Evolutionary conservation across 2,888 invertebrate genomes (phyloP).

Genomic region (Lepidonotus clava): DNA sequence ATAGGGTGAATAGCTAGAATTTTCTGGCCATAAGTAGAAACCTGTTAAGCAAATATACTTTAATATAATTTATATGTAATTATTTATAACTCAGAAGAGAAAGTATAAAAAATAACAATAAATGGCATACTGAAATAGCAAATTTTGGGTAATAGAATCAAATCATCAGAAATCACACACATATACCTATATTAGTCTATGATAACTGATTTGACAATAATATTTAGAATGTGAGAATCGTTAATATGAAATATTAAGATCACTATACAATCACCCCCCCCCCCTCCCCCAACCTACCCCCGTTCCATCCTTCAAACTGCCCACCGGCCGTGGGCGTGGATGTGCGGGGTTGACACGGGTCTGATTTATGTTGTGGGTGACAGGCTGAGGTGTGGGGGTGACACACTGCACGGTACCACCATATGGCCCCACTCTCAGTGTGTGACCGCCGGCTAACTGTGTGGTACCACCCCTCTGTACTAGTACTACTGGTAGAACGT

Average conservation of each 20-base stretch:
- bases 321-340: neutral
- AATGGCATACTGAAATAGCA: no score
- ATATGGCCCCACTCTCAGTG: constrained; percentile 13
- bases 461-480: neutral
- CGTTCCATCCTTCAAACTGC: neutral
- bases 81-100: neutral
- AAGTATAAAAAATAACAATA: no score
- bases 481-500: neutral
- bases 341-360: neutral
- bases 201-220: no score
- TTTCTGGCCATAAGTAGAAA: no score
- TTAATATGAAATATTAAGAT: no score
- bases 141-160: no score
- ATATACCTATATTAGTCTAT: no score
- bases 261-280: no score
- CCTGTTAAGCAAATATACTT: no score
- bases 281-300: neutral
- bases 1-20: no score
- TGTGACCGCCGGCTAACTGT: neutral
- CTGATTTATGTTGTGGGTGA: neutral
- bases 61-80: neutral
- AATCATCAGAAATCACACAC: no score
- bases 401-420: neutral
- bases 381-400: constrained; percentile 5
- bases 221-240: no score